These are phyloP conservation scores for Hippocampus mohnikei DNA, from an alignment of 2,113 vertebrate species.

Conservation along the genomic window DNA sequence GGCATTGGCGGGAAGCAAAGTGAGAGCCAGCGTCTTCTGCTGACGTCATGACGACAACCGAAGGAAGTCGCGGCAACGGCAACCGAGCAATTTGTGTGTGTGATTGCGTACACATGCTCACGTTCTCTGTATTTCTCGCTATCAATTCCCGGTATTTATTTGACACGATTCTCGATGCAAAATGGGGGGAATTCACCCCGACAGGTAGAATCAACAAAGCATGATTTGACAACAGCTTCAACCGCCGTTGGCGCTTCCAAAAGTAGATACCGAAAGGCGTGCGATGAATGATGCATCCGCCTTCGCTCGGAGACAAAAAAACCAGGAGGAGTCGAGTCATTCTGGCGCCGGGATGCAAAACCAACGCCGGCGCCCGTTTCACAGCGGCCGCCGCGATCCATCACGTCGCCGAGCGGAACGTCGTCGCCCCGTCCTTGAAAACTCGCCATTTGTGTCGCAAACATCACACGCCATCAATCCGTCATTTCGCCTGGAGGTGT, in stretches of 20 bases:
- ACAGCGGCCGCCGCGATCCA: neutral
- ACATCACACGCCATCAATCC: slow-evolving; percentile 22
- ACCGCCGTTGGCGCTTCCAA: neutral
- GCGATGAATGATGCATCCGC: neutral
- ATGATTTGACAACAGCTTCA: neutral
- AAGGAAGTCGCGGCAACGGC: neutral
- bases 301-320: neutral
- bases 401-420: neutral
- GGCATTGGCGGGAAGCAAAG: neutral
- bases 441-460: slow-evolving; percentile 9
- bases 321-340: slow-evolving; percentile 20
- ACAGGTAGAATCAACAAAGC: neutral
- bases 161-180: neutral
- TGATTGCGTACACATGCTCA: too few species aligned
- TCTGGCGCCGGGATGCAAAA: slow-evolving; percentile 20
- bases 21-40: too few species aligned
- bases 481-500: slow-evolving; percentile 43
- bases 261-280: neutral
- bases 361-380: slow-evolving; percentile 1
- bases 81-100: too few species aligned
- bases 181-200: neutral
- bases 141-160: too few species aligned
- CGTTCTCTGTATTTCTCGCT: too few species aligned
- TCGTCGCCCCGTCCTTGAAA: slow-evolving; percentile 16
- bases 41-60: neutral